Evolutionary conservation across 2,888 invertebrate species (phyloP), one percentile per base, ranked within the genome.

Genomic region (Monopis laevigella): DNA sequence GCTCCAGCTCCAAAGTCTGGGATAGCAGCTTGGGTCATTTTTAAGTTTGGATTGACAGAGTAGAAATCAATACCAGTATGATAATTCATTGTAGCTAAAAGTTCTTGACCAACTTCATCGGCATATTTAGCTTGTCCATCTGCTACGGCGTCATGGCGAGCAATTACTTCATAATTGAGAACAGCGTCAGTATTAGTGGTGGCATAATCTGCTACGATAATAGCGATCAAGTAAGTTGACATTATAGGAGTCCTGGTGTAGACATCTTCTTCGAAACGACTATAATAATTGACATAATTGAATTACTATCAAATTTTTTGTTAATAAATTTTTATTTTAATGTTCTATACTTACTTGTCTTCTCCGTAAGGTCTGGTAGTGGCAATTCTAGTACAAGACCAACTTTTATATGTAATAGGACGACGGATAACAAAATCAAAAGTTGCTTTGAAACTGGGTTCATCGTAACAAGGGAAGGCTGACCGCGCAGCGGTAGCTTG

Each of bases 391-490:
- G 88, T 89, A 38, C 87, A 85, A 40, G 83, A 70, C 59, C 84
- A 81, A 47, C 77, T 73, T 1, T 56, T 66, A 59, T 72, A 78
- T n/a, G 59, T 61, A 0, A 39, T 41, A 1, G 84, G 80, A 26
- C 86, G 83, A 24, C 84, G 82, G 47, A 94, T 82, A 43, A 80
- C 84, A 17, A 94, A 81, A 10, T 80, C 69, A 48, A 93, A 93
- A 4, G 81, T 86, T 0, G 93, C 89, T 57, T 93, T 92, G 57
- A 90, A 88, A n/a, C 85, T 84, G 0, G 93, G 93, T 50, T 93
- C 89, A 54, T 92, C 92, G 52, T 92, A 91, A 52, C 89, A 88
- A 16, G 92, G 92, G 61, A 93, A 91, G 0, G 88, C 91, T 48
- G 74, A 75, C 13, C 90, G 84, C 1, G 88, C 88, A 43, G 86